Percentiles rank a stretch among this genome's conserved stretches.
These are phyloP conservation scores for Drosophila athabasca DNA, from an alignment of 1,140 invertebrate species.

Conservation along the genomic window DNA sequence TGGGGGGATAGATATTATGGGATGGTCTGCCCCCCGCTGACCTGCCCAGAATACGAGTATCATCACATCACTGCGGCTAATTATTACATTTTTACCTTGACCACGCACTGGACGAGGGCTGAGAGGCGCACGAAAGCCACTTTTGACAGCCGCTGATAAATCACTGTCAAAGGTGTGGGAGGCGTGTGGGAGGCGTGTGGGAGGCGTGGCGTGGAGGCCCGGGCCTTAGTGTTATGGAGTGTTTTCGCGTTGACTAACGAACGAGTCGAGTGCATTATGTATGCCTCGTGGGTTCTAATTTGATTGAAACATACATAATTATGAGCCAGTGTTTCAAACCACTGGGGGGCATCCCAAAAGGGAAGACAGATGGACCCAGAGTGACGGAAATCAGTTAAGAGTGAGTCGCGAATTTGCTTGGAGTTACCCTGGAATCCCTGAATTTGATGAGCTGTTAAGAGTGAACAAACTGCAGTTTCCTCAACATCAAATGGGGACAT, in stretches of 20 bases:
- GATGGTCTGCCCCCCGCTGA: slow-evolving; percentile 3
- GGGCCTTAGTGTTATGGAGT: too few relatives aligned
- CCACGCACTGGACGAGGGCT: slow-evolving; percentile 11
- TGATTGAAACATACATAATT: slow-evolving; percentile 47
- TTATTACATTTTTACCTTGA: slow-evolving; percentile 65
- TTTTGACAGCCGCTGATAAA: slow-evolving; percentile 62
- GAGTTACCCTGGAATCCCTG: too few relatives aligned
- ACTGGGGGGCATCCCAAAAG: too few relatives aligned
- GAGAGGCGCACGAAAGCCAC: slow-evolving; percentile 5
- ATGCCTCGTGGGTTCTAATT: slow-evolving; percentile 38
- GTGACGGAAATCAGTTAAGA: too few relatives aligned
- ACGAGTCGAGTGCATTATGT: slow-evolving; percentile 34
- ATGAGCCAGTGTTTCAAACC: slow-evolving; percentile 9
- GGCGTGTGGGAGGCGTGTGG: neutral
- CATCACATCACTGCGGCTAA: slow-evolving; percentile 62
- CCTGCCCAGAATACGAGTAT: slow-evolving; percentile 22
- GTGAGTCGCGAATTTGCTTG: too few relatives aligned
- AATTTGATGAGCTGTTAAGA: too few relatives aligned
- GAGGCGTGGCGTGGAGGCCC: neutral
- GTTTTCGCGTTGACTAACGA: slow-evolving; percentile 31
- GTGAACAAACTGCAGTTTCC: too few relatives aligned
- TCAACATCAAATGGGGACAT: too few relatives aligned
- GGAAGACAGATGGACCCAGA: too few relatives aligned
- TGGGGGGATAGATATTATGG: neutral
- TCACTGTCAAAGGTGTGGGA: slow-evolving; percentile 58